Evolutionary conservation across 2,888 invertebrate species (phyloP), one percentile per base, ranked within the genome.

Genomic region (Oithona nana): DNA sequence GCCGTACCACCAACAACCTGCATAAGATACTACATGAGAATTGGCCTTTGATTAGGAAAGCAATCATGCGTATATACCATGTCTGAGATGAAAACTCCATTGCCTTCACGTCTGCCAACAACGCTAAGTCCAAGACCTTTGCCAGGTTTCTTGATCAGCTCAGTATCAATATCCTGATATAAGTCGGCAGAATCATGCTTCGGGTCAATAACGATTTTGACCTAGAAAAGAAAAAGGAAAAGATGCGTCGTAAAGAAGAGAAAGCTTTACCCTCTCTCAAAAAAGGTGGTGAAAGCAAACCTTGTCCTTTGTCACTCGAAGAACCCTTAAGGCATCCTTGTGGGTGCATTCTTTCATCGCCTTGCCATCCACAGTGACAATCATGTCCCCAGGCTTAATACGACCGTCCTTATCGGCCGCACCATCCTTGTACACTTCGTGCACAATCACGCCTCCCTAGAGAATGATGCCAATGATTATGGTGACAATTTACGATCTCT

Each of bases 1-100:
- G 92, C 93, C 39, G 84, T 82, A 26, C 94, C 86, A 2, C 93
- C 93, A 63, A 84, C 80, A n/a, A 88, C 78, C 92, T 92, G 3
- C n/a, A 3, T 1, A 39, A 59, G 16, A 28, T 31, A 16, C 52
- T 31, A 28, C 13, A 16, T 24, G 51, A 16, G 11, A 13, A 39
- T 39, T 39, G 11, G 11, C 16, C 11, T 39, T 39, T 16, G 16
- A 39, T 39, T 16, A 13, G 16, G 16, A 39, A 57, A 20, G 52
- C 13, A 52, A 11, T 13, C n/a, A 8, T 20, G 52, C 8, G n/a
- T 63, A 74, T 82, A 81, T 74, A 95, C 95, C 71, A 94, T 80
- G 71, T 94, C 93, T n/a, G 88, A 86, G 61, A 97, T 82, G 72
- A 89, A 94, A 63, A 92, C 86, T 63, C 90, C 89, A 71, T 81